phyloP scores from a whole-genome alignment of 1,140 invertebrate genomes.

The Drosophila sulfurigaster region DNA sequence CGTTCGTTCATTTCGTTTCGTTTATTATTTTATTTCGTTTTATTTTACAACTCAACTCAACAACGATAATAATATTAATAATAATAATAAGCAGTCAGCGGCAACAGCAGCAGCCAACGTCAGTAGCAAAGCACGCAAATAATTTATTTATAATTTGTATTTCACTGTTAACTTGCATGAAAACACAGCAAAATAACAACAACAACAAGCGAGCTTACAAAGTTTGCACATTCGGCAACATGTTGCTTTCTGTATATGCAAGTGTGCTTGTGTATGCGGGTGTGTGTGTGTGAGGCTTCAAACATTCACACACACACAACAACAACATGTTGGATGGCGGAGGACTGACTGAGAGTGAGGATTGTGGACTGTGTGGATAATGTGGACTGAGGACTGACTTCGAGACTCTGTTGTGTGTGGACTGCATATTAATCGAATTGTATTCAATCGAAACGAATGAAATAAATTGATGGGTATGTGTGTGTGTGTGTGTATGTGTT shows the following conservation, averaged over 20 bases:
- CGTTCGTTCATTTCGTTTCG: slow-evolving; percentile 4
- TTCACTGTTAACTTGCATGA: slow-evolving; percentile 42
- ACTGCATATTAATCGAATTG: slow-evolving; percentile 78
- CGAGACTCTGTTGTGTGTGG: slow-evolving; percentile 31
- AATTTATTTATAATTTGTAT: slow-evolving; percentile 53
- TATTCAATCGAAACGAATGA: slow-evolving; percentile 64
- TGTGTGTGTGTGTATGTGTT: slow-evolving; percentile 43
- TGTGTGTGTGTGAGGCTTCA: slow-evolving; percentile 22
- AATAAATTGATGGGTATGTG: slow-evolving; percentile 64
- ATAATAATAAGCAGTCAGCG: slow-evolving; percentile 45
- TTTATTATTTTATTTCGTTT: slow-evolving; percentile 47
- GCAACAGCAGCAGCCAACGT: slow-evolving; percentile 24
- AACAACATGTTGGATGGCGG: slow-evolving; percentile 4
- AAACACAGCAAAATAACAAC: slow-evolving; percentile 20
- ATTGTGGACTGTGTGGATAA: not conserved
- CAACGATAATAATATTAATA: slow-evolving; percentile 55
- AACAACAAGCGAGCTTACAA: slow-evolving; percentile 4
- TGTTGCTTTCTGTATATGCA: slow-evolving; percentile 40
- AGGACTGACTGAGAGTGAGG: not conserved
- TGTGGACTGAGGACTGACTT: not conserved
- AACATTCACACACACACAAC: slow-evolving; percentile 14
- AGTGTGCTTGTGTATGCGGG: not conserved
- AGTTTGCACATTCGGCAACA: slow-evolving; percentile 52
- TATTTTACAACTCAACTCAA: slow-evolving; percentile 46
- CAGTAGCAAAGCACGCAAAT: slow-evolving; percentile 69